Percentiles rank a stretch among this genome's conserved stretches.
These are phyloP conservation scores for Pheucticus melanocephalus DNA, from an alignment of 2,113 vertebrate species.

Conservation along the genomic window DNA sequence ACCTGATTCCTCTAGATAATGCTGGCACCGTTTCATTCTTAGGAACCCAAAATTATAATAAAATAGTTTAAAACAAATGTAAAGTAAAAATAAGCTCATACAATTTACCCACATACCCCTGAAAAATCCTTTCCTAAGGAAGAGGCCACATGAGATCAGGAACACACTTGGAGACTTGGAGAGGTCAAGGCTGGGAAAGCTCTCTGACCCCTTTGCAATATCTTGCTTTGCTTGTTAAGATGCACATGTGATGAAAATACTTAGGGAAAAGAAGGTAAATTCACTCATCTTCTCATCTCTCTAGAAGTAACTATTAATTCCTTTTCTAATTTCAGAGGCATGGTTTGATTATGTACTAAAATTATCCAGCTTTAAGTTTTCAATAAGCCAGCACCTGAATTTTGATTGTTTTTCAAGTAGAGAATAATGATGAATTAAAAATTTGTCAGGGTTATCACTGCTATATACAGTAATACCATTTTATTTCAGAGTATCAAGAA, in stretches of 20 bases:
- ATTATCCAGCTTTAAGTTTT: neutral
- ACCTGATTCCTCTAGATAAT: neutral
- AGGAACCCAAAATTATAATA: neutral
- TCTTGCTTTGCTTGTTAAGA: neutral
- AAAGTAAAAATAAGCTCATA: neutral
- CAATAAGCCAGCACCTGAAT: neutral
- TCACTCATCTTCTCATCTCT: neutral
- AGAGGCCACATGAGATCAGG: neutral
- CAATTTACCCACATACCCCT: neutral
- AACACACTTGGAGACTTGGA: neutral
- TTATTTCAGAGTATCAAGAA: neutral
- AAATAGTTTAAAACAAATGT: neutral
- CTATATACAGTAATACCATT: neutral
- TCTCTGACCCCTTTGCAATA: neutral
- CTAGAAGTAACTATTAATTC: slow-evolving; percentile 7
- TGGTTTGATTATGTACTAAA: slow-evolving; percentile 28
- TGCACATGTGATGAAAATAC: neutral
- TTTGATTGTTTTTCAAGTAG: neutral
- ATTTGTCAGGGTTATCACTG: neutral
- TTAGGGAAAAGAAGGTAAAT: neutral
- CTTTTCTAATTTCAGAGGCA: slow-evolving; percentile 43
- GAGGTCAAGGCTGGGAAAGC: neutral
- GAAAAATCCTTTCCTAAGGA: neutral
- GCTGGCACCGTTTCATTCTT: neutral
- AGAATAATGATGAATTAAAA: neutral